Percentiles rank a stretch among this genome's conserved stretches.
Evolutionary conservation across 2,888 invertebrate genomes (phyloP).

Genomic region (Cerceris rybyensis): DNA sequence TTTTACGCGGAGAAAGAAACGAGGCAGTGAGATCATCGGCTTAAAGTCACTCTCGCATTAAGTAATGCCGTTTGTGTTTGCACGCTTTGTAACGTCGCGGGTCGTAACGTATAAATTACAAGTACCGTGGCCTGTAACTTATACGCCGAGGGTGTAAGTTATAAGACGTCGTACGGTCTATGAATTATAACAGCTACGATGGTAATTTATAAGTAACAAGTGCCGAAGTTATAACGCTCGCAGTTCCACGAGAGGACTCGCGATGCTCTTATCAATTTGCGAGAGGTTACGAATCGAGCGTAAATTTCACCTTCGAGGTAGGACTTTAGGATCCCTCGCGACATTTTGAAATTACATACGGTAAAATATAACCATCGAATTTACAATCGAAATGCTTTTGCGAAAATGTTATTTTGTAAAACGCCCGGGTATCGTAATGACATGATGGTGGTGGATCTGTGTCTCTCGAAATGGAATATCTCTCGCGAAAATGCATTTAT

Average conservation of each 20-base stretch:
- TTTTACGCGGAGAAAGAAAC: background rate
- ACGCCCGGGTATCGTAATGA: too few relatives aligned
- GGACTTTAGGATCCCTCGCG: constrained; percentile 3
- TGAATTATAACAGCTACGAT: constrained; percentile 58
- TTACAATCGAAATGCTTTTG: too few relatives aligned
- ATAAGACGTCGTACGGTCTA: constrained; percentile 57
- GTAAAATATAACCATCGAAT: too few relatives aligned
- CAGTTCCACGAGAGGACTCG: constrained; percentile 19
- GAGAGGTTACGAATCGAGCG: constrained; percentile 42
- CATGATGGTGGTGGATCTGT: too few relatives aligned
- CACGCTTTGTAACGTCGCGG: constrained; percentile 46
- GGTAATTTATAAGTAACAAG: constrained; percentile 65
- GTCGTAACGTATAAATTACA: constrained; percentile 57
- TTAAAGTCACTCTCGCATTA: constrained; percentile 35
- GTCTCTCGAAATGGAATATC: too few relatives aligned
- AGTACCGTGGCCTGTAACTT: constrained; percentile 47
- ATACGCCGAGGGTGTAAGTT: constrained; percentile 52
- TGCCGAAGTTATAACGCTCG: constrained; percentile 60
- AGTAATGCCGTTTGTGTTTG: constrained; percentile 42
- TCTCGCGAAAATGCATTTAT: too few relatives aligned
- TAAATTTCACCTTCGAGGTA: constrained; percentile 27
- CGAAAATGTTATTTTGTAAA: too few relatives aligned
- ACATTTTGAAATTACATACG: constrained; percentile 16
- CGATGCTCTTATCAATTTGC: constrained; percentile 25
- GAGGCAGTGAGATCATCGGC: background rate